Base-by-base conservation (phyloP, 1,140 invertebrate genomes). In the Zaprionus taronus region DNA sequence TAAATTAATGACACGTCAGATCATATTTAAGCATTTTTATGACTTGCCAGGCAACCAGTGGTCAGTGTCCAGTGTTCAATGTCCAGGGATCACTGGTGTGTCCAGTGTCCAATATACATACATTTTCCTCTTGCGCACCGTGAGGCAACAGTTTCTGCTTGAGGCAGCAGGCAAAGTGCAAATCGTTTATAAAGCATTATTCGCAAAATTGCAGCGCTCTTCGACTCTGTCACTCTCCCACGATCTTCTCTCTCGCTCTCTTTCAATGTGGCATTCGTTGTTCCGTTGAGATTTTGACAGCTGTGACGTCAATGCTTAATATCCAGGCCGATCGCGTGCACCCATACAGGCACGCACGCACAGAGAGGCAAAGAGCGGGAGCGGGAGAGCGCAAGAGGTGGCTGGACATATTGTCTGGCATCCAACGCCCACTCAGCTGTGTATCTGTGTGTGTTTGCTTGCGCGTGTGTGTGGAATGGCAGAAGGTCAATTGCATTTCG, bases 11-110 rank as follows among this genome's bases (percentile, higher is more conserved):
- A 91, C 84, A 80, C 85, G 80, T 90, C 89, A 79, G 80, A 91
- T 90, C 87, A 91, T 90, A 91, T 91, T 85, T 81, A 83, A 83
- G 75, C 84, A 79, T 90, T 85, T 91, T 90, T 91, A 91, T 85
- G 79, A 80, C 53, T 61, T 68, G 70, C 26, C 55, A 44, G 36
- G 56, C 41, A 14, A 22, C 31, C 31, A 34, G 31, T 34, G 65
- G 57, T 15, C 12, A 49, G 4, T 20, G 12, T 14, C 5, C 31
- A 31, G 31, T 34, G 65, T 63, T 4, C 12, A 49, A 2, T 20
- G 12, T 20, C 55, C 63, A 36, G 11, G 31, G 4, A 51, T 24
- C 47, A 20, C 47, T 22, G 20, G n/a, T 12, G n/a, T 22, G 20
- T 34, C 58, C 58, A 28, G 9, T 17, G 26, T 34, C 61, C 51